A percentile compares a stretch with the other conserved stretches of the same genome.
Evolutionary conservation across 2,888 invertebrate genomes (phyloP).

Genomic region (Formica aserva): DNA sequence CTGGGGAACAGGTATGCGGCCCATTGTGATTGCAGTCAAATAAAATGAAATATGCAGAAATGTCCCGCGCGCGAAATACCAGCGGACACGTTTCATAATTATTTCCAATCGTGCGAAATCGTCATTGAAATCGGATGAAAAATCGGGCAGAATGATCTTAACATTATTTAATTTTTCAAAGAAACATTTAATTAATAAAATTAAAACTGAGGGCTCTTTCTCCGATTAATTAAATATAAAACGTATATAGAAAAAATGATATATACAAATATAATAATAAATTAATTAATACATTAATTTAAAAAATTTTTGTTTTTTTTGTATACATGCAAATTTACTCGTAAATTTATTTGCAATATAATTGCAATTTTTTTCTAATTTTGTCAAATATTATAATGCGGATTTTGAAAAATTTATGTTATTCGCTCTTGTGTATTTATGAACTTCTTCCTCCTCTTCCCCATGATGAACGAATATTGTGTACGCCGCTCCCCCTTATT

Average conservation of each 20-base stretch:
- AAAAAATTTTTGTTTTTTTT: neutral
- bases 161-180: neutral
- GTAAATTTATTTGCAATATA: neutral
- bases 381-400: neutral
- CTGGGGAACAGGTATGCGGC: slow-evolving; percentile 36
- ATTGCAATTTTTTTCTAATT: neutral
- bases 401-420: neutral
- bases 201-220: slow-evolving; percentile 64
- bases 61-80: slow-evolving; percentile 49
- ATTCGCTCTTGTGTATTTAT: neutral
- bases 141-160: neutral
- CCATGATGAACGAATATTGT: slow-evolving; percentile 4
- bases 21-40: slow-evolving; percentile 71
- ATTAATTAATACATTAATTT: neutral
- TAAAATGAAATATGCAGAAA: slow-evolving; percentile 75
- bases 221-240: neutral
- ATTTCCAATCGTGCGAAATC: slow-evolving; percentile 25
- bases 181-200: slow-evolving; percentile 15
- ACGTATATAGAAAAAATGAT: slow-evolving; percentile 21
- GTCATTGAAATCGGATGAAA: neutral
- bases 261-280: slow-evolving; percentile 72
- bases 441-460: neutral
- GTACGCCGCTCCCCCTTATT: slow-evolving; percentile 38
- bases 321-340: neutral
- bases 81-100: slow-evolving; percentile 50